phyloP scores from a whole-genome alignment of 2,113 vertebrate species.

The Oceanodroma tethys region DNA sequence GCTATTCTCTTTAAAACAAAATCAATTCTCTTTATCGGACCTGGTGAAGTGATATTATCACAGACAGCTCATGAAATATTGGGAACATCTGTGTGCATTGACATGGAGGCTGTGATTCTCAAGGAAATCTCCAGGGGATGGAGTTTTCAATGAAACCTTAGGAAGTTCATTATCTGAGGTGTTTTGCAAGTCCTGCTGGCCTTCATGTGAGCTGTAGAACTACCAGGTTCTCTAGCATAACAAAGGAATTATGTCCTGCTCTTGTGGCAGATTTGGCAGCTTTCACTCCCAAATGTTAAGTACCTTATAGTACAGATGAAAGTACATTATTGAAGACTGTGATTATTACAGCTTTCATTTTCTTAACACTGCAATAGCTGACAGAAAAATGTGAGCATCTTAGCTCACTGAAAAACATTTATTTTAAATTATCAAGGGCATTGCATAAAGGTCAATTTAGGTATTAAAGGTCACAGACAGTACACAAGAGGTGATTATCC shows the following conservation, averaged over 20 bases:
- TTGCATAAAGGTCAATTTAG: not conserved
- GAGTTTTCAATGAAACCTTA: not conserved
- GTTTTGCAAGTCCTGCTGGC: not conserved
- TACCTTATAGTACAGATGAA: not conserved
- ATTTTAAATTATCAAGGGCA: not conserved
- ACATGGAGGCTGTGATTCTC: not conserved
- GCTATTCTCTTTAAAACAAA: not conserved
- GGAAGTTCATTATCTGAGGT: not conserved
- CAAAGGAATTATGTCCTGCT: not conserved
- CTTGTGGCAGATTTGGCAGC: not conserved
- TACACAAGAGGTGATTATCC: not conserved
- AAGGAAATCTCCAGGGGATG: rapidly evolving
- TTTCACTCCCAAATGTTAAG: not conserved
- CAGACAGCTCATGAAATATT: not conserved
- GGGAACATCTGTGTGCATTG: not conserved
- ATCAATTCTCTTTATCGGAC: not conserved
- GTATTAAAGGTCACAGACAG: not conserved
- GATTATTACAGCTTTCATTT: not conserved
- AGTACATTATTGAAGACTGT: not conserved
- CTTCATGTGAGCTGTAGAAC: not conserved
- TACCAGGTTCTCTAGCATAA: not conserved
- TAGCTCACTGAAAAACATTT: not conserved
- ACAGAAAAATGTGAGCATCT: not conserved
- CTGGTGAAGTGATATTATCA: not conserved
- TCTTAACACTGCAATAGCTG: not conserved